These are phyloP conservation scores for Chymomyza costata DNA, from an alignment of 1,140 invertebrate species.

Conservation along the genomic window DNA sequence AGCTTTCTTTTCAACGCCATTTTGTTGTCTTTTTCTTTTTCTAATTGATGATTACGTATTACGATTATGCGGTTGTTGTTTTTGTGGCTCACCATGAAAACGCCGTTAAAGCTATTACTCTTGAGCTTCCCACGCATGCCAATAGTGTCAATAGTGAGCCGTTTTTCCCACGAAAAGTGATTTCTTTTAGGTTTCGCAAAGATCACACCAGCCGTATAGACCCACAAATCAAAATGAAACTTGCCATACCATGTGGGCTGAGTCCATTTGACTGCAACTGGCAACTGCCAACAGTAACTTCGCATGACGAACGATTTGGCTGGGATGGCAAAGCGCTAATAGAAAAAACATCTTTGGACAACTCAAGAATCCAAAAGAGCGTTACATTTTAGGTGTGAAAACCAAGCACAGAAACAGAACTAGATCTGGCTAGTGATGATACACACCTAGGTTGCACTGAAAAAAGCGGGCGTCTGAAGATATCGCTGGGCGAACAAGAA, in stretches of 20 bases:
- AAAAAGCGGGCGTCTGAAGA: too few species aligned
- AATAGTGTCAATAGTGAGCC: neutral
- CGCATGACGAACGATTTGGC: neutral
- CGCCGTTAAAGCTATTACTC: too few species aligned
- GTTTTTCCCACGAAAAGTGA: constrained; percentile 54
- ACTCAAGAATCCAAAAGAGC: constrained; percentile 33
- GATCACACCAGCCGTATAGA: too few species aligned
- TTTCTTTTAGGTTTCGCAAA: constrained; percentile 27
- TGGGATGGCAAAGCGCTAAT: constrained; percentile 37
- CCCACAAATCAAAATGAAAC: constrained; percentile 50
- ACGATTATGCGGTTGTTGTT: too few species aligned
- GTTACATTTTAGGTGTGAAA: constrained; percentile 67
- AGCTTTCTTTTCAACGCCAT: constrained; percentile 23
- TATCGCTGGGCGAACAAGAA: constrained; percentile 56
- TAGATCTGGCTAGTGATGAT: neutral
- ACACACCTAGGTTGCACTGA: neutral
- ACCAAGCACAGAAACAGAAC: constrained; percentile 10
- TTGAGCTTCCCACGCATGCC: too few species aligned
- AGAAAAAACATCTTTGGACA: constrained; percentile 46
- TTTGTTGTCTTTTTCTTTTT: too few species aligned
- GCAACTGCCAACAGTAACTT: neutral
- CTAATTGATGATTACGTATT: too few species aligned
- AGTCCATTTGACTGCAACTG: neutral
- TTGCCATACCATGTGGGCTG: constrained; percentile 36
- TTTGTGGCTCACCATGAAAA: too few species aligned